Base-by-base conservation (phyloP, 2,113 vertebrate genomes). In the Columba janthina region DNA sequence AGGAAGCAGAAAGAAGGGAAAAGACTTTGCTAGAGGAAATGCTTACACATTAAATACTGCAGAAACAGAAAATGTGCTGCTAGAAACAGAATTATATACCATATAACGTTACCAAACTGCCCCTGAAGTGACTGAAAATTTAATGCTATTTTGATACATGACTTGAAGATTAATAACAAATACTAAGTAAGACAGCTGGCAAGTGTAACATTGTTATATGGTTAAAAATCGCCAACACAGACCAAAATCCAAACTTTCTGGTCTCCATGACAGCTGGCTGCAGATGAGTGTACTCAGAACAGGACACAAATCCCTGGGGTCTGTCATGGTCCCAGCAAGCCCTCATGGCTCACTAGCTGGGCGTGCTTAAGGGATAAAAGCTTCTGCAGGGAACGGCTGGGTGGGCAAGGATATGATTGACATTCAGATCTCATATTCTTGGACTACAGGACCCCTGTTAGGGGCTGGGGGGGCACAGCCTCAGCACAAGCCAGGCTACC, bases 141-240 rank as follows among this genome's bases (percentile, higher is more conserved):
- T 22, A 89, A 81, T 67, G 18, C 8, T 44, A 57, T 70, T 93
- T 94, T 34, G 6, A 81, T 34, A n/a, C 10, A 48, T 11, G 40
- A 51, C 26, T 82, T 89, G 38, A 83, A 94, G 93, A 88, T 73
- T 46, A 83, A 50, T 76, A 74, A 85, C 31, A 9, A 90, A 88
- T 80, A 70, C 72, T 62, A 83, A 85, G 76, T 46, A 77, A 0
- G 10, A 53, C 25, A 82, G 11, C 9, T 83, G 42, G 67, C 64
- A 90, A 76, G 40, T 7, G 38, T n/a, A 54, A 65, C 53, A 28
- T 21, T 73, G 40, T 65, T 69, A 48, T 44, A 76, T 34, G 58
- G 46, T 40, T 88, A 83, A 90, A 90, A 90, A 74, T 22, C 18
- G 18, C 58, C 60, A 85, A 53, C 71, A 74, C 20, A 61, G 56